A percentile compares a stretch with the other conserved stretches of the same genome.
Conservation (phyloP, 2,113 vertebrate genomes). For the Triplophysa rosa region DNA sequence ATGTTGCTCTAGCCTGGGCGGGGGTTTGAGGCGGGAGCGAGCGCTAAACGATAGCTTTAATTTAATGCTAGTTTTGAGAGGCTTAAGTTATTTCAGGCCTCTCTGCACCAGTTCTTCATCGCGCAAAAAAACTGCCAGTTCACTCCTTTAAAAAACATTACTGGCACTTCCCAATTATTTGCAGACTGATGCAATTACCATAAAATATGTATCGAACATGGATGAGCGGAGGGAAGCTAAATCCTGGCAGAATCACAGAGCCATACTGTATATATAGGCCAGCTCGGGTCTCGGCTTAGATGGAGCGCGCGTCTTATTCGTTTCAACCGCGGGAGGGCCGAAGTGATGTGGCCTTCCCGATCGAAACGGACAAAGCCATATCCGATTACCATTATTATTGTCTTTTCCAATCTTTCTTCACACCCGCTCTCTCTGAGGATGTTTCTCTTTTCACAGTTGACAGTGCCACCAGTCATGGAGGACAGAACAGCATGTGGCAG, state of each 20-base stretch:
- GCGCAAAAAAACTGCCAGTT: constrained; percentile 43
- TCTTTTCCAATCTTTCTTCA: constrained; percentile 64
- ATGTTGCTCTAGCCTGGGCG: constrained; percentile 46
- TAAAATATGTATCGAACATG: constrained; percentile 56
- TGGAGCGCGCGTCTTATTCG: constrained; percentile 56
- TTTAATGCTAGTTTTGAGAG: constrained; percentile 60
- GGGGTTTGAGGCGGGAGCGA: constrained; percentile 27
- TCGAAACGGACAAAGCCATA: constrained; percentile 74
- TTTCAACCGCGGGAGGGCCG: constrained; percentile 62
- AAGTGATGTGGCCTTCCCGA: constrained; percentile 66
- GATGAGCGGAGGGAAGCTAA: constrained; percentile 10
- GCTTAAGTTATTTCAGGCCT: constrained; percentile 63
- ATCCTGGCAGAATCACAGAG: constrained; percentile 42
- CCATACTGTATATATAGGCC: constrained; percentile 29
- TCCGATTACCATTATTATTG: constrained; percentile 78
- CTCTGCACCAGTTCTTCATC: constrained; percentile 53
- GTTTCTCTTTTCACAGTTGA: constrained; percentile 53
- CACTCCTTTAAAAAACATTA: constrained; percentile 53
- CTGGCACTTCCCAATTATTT: constrained; percentile 56
- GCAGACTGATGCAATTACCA: constrained; percentile 56
- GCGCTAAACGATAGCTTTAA: constrained; percentile 57
- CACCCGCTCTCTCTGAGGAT: constrained; percentile 25
- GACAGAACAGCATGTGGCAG: constrained; percentile 61
- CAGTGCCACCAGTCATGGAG: constrained; percentile 66
- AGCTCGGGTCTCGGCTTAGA: constrained; percentile 24